Base-by-base conservation (phyloP, 1,140 invertebrate species). In the Drosophila serrata region DNA sequence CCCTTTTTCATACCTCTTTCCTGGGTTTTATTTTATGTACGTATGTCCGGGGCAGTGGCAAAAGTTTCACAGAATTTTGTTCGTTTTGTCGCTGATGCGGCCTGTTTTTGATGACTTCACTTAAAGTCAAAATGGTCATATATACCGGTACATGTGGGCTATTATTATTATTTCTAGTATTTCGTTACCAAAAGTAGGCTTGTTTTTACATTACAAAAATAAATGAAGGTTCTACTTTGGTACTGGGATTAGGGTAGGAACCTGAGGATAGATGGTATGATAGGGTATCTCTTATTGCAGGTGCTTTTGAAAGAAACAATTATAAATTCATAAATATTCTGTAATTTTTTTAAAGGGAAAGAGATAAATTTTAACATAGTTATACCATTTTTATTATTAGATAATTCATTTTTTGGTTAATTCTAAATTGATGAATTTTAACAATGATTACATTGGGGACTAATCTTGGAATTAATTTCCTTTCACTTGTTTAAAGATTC, bases 21-120 rank as follows among this genome's bases (percentile, higher is more conserved):
- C 76, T 68, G 68, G 69, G 73, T 84, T 90, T 90, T 75, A 90
- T 84, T 90, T 90, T 75, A 90, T 90, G 49, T 53, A 19, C 29
- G 40, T 39, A 22, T 35, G 78, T 85, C 74, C 72, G 69, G 70
- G 51, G 69, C 79, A 68, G 56, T 63, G 60, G 57, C 79, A 76
- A 79, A 90, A 81, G 86, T 86, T 90, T 90, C 85, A 90, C 86
- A 79, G 85, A 90, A 90, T 79, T 90, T 60, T 3, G 64, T 61
- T 79, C 53, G 62, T 60, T 76, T 76, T 77, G 60, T 79, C 53
- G 67, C 49, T 73, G 56, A 39, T 49, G 77, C 68, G 76, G 53
- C 73, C 64, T 78, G 62, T 76, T 85, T 55, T 85, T 90, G 85
- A 90, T 90, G 85, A 90, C 86, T 90, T 90, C 86, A 90, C 85